Base-by-base conservation (phyloP, 1,140 invertebrate species). In the Cotesia chilonis region DNA sequence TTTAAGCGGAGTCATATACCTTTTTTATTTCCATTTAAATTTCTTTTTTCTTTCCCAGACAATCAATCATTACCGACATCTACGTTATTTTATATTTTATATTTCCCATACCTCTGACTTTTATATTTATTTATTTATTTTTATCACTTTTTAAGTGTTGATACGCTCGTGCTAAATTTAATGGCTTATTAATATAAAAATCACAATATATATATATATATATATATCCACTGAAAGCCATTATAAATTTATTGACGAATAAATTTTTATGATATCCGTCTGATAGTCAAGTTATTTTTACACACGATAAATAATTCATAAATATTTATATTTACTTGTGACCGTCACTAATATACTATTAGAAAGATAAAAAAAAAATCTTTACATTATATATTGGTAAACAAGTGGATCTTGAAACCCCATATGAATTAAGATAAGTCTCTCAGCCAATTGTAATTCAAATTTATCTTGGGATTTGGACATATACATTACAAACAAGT, bases 381-480 rank as follows among this genome's bases (percentile, higher is more conserved):
- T 28, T 28, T 28, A 28, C 1, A 28, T 28, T 28, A 28, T 47
- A 9, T 47, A 2, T 47, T 47, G 41, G 41, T 10, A 60, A 51
- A 10, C 28, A 28, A 28, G 28, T 28, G 41, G 41, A 14, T 72
- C 9, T 7, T 14, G 38, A 54, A 66, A 38, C 28, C 54, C 20
- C n/a, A 51, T 65, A 66, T 72, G 63, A 72, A 72, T 72, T 55
- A 52, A 35, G 55, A 72, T 72, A 72, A 41, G 70, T 57, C 63
- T 66, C 54, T 7, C n/a, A 51, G 54, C 54, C 57, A 41, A 54
- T 72, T 66, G 35, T 66, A 36, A 72, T 72, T 72, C 63, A 72
- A 72, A 72, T 72, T 66, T 47, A 47, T 47, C 41, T 41, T 47
- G 41, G 41, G 41, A 47, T 47, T 47, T 47, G 10, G 5, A 57